Evolutionary conservation across 2,113 vertebrate species (phyloP).

Genomic region (Cebidichthys violaceus): DNA sequence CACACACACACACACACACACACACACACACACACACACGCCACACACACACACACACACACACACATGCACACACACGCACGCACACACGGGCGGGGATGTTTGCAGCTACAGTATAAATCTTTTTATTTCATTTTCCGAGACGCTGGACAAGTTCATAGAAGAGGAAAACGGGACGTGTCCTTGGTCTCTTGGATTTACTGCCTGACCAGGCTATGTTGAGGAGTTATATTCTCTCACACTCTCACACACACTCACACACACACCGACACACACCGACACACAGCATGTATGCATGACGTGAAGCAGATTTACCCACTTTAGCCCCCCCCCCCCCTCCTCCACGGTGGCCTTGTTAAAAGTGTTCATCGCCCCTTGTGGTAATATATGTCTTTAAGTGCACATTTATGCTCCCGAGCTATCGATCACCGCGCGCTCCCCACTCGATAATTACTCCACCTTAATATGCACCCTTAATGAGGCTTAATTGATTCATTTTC

Average conservation of each 20-base stretch:
- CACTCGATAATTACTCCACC: slow-evolving; percentile 78
- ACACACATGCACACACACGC: slow-evolving; percentile 22
- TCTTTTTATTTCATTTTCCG: slow-evolving; percentile 85
- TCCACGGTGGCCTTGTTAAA: slow-evolving; percentile 74
- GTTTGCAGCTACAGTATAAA: slow-evolving; percentile 81
- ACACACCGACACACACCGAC: slow-evolving; percentile 34
- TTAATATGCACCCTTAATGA: slow-evolving; percentile 81
- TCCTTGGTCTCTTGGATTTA: slow-evolving; percentile 83
- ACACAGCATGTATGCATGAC: slow-evolving; percentile 42
- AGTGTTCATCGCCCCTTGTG: slow-evolving; percentile 77
- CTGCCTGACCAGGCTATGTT: slow-evolving; percentile 63
- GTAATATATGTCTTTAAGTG: slow-evolving; percentile 83
- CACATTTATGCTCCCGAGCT: slow-evolving; percentile 76
- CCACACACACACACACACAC: not conserved
- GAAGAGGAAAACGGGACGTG: slow-evolving; percentile 80
- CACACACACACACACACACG: slow-evolving; percentile 26
- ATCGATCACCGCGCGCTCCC: slow-evolving; percentile 78
- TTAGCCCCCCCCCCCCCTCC: slow-evolving; percentile 26
- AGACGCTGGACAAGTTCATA: slow-evolving; percentile 84
- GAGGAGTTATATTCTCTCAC: slow-evolving; percentile 34
- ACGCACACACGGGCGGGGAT: slow-evolving; percentile 28
- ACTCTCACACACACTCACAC: slow-evolving; percentile 20
- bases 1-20: slow-evolving; percentile 7
- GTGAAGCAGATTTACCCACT: slow-evolving; percentile 68
- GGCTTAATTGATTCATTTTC: slow-evolving; percentile 82